phyloP scores from a whole-genome alignment of 2,888 invertebrate species.

The Lycocerus yunnanus region DNA sequence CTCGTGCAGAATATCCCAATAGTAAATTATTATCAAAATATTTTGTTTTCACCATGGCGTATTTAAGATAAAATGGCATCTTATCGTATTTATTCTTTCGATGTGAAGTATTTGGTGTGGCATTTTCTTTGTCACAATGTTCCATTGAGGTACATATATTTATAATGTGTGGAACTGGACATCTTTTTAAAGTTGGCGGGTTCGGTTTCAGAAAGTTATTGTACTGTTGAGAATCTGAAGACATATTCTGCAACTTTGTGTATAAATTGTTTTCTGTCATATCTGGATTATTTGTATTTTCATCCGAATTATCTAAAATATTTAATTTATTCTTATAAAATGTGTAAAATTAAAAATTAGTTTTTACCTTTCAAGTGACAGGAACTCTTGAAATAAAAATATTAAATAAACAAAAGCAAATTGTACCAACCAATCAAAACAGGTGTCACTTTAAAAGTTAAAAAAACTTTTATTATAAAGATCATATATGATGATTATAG shows the following conservation, averaged over 20 bases:
- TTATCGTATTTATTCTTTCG: neutral
- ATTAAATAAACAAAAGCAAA: neutral
- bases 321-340: neutral
- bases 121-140: neutral
- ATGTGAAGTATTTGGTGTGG: neutral
- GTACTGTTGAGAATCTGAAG: too few species aligned
- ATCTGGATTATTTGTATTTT: neutral
- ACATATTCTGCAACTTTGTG: too few species aligned
- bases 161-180: neutral
- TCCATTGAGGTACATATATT: neutral
- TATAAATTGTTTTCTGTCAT: neutral
- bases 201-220: neutral
- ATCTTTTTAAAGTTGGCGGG: neutral
- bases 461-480: too few species aligned
- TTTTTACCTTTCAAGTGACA: neutral
- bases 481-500: too few species aligned
- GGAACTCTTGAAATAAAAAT: neutral
- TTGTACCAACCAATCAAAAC: neutral
- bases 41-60: neutral
- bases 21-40: neutral
- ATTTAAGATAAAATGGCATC: neutral
- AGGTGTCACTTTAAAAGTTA: too few species aligned
- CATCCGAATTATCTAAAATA: neutral
- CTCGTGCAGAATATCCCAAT: too few species aligned
- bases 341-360: neutral